These are phyloP conservation scores for Lota lota DNA, from an alignment of 2,113 vertebrate species.

Conservation along the genomic window DNA sequence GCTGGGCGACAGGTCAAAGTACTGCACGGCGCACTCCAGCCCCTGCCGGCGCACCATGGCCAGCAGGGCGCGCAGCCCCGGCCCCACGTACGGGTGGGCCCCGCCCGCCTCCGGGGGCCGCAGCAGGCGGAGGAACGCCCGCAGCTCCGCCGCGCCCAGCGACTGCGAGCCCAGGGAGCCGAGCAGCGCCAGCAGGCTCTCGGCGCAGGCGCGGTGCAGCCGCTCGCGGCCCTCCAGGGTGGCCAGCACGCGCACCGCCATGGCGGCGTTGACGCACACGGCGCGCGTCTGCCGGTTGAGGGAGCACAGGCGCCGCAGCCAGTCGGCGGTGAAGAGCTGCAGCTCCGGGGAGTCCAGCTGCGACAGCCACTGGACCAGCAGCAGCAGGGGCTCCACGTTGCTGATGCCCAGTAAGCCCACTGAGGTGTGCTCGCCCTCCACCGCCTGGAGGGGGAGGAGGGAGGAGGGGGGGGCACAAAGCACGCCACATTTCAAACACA, in stretches of 20 bases:
- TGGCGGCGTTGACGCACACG: slow-evolving; percentile 89
- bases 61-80: slow-evolving; percentile 83
- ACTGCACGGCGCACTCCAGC: slow-evolving; percentile 89
- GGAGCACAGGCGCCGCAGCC: slow-evolving; percentile 89
- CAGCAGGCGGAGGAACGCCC: slow-evolving; percentile 80
- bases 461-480: background rate
- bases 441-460: slow-evolving; percentile 74
- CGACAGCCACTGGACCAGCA: slow-evolving; percentile 95
- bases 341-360: slow-evolving; percentile 87
- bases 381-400: slow-evolving; percentile 92
- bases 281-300: slow-evolving; percentile 92
- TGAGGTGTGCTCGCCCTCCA: slow-evolving; percentile 94
- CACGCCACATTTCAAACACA: background rate
- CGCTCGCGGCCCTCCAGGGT: slow-evolving; percentile 72
- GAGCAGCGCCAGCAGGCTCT: slow-evolving; percentile 86
- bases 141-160: slow-evolving; percentile 84
- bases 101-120: slow-evolving; percentile 73
- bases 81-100: slow-evolving; percentile 81
- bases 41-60: slow-evolving; percentile 91
- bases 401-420: slow-evolving; percentile 94
- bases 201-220: slow-evolving; percentile 82
- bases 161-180: slow-evolving; percentile 92
- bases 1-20: slow-evolving; percentile 90
- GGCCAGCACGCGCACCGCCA: slow-evolving; percentile 82
- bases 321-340: slow-evolving; percentile 90